Evolutionary conservation across 2,113 vertebrate genomes (phyloP).

Genomic region (Gymnarchus niloticus): DNA sequence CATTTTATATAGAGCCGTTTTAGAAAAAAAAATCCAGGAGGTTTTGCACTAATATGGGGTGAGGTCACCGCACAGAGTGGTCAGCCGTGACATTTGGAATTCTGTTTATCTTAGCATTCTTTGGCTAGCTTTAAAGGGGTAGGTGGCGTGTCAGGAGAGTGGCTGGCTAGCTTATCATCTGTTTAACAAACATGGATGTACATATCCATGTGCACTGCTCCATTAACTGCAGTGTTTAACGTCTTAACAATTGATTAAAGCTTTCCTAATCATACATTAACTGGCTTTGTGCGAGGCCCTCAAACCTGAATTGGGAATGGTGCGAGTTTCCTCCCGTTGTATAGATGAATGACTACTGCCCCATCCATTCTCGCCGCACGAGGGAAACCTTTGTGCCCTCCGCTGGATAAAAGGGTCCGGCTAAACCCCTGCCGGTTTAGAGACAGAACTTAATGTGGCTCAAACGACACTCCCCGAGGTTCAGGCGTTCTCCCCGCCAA

Average conservation of each 20-base stretch:
- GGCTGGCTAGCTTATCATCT: too few species aligned
- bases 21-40: too few species aligned
- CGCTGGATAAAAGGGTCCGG: not conserved
- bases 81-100: too few species aligned
- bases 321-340: not conserved
- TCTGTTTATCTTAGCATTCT: too few species aligned
- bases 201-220: not conserved
- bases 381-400: not conserved
- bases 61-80: too few species aligned
- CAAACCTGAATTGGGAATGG: not conserved
- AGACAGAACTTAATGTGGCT: constrained; percentile 11
- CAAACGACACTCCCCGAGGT: not conserved
- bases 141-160: not conserved
- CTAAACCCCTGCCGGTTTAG: not conserved
- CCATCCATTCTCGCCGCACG: not conserved
- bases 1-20: too few species aligned
- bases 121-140: too few species aligned
- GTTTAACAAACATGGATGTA: too few species aligned
- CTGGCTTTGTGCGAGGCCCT: not conserved
- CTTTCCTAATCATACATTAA: not conserved
- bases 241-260: not conserved
- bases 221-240: not conserved
- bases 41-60: too few species aligned
- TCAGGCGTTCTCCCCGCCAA: too few species aligned
- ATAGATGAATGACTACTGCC: not conserved